Evolutionary conservation across 2,888 invertebrate genomes (phyloP), one percentile per base, ranked within the genome.

Genomic region (Drosophila koepferae): DNA sequence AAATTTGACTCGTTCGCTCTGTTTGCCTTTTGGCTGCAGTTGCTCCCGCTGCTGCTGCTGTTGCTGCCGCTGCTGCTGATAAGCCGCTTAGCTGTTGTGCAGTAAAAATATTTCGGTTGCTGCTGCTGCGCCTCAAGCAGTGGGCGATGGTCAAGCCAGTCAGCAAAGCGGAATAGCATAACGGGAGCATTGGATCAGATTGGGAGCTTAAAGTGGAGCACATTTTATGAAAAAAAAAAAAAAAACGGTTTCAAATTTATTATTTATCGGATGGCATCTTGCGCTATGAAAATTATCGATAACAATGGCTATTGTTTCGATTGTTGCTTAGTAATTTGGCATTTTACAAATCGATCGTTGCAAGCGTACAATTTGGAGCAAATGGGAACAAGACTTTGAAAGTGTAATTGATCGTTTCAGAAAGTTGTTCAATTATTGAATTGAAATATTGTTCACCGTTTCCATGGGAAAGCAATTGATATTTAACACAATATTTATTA

Each of bases 21-120:
- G 79, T 70, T 74, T 77, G 79, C 74, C 74, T 78, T 78, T 70
- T 71, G 74, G 74, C 77, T 77, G 77, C 77, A 77, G 56, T 78
- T 78, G 68, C 68, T 34, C 34, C 51, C 51, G 34, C 51, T 51
- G 62, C 55, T 20, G 28, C 40, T 43, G 54, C 20, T 34, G 56
- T 41, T 36, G 62, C 36, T 38, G 48, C 20, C 23, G 38, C 7
- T 53, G 60, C 36, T 55, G 54, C 67, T 69, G 81, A 82, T 82
- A 82, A 82, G 82, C 82, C 71, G 83, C 86, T 84, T 83, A 86
- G 59, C 83, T 65, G 63, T 74, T 77, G 80, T 65, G 86, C 77
- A 74, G 64, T 77, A 68, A 74, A 80, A 85, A 82, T 80, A 82
- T 82, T 77, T 77, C 61, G 62, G 62, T 40, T 76, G 59, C 36